Evolutionary conservation across 2,113 vertebrate genomes (phyloP).

Genomic region (Salminus brasiliensis): DNA sequence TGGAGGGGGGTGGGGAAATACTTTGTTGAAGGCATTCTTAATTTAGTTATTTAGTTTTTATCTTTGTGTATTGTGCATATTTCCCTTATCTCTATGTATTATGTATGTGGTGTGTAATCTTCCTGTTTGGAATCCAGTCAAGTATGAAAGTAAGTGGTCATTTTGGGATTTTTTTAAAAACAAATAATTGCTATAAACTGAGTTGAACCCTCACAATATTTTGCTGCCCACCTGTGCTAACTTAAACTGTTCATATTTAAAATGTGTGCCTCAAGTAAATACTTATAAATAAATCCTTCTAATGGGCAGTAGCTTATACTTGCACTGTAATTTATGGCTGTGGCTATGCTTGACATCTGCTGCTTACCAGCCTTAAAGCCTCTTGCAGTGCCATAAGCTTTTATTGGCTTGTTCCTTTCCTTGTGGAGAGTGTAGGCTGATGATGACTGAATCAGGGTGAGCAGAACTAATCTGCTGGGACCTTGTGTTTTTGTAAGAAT

Average conservation of each 20-base stretch:
- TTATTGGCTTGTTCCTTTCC: slow-evolving; percentile 3
- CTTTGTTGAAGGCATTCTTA: slow-evolving; percentile 29
- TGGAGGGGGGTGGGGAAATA: not conserved
- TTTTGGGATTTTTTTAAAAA: not conserved
- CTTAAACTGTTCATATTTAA: not conserved
- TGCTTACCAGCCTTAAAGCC: slow-evolving; percentile 3
- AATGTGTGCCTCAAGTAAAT: too few relatives aligned
- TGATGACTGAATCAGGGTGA: not conserved
- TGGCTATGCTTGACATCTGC: not conserved
- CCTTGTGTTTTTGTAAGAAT: not conserved
- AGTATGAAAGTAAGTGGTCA: slow-evolving; percentile 67
- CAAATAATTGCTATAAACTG: not conserved
- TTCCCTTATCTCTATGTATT: slow-evolving; percentile 45
- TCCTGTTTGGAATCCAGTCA: slow-evolving; percentile 54
- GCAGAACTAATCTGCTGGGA: not conserved
- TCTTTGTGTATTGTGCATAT: slow-evolving; percentile 37
- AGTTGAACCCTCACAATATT: not conserved
- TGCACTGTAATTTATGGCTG: not conserved
- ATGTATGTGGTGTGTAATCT: slow-evolving; percentile 37
- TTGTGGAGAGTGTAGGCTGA: not conserved
- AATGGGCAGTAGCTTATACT: not conserved
- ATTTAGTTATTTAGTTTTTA: slow-evolving; percentile 25
- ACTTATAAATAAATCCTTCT: not conserved
- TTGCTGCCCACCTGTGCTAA: too few relatives aligned
- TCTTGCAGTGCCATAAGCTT: slow-evolving; percentile 3